Evolutionary conservation across 1,140 invertebrate genomes (phyloP).

Genomic region (Bombus fervidus): DNA sequence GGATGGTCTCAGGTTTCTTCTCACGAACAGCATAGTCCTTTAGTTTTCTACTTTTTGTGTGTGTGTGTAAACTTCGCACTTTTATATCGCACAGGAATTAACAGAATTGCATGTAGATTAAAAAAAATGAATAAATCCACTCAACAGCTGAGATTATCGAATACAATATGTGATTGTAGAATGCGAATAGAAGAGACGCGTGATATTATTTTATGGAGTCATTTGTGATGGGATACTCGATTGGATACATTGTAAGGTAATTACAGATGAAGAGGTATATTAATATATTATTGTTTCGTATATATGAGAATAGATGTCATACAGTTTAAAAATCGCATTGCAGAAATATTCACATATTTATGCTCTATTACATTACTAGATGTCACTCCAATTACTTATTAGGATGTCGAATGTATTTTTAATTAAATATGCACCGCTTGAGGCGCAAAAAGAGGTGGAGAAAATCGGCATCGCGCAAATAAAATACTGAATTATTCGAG

Average conservation of each 20-base stretch:
- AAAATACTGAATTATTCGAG: constrained; percentile 7
- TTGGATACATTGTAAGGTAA: background rate
- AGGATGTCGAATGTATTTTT: background rate
- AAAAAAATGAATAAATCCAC: constrained; percentile 24
- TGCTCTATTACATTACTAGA: background rate
- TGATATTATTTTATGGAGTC: background rate
- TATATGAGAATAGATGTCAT: background rate
- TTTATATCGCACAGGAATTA: constrained; percentile 20
- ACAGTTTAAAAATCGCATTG: background rate
- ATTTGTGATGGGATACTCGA: background rate
- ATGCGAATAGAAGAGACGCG: background rate
- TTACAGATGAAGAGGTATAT: background rate
- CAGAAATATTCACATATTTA: background rate
- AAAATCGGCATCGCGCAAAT: background rate
- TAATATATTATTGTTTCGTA: too few relatives aligned
- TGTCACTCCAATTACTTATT: background rate
- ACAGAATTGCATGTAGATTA: background rate
- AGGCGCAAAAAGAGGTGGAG: background rate
- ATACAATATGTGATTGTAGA: background rate
- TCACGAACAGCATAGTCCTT: constrained; percentile 9
- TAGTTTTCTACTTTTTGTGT: background rate
- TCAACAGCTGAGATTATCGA: background rate
- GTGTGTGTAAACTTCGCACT: background rate
- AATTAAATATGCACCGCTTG: background rate
- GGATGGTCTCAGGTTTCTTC: constrained; percentile 34